Conservation (phyloP, 2,113 vertebrate genomes). For the Anolis sagrei region DNA sequence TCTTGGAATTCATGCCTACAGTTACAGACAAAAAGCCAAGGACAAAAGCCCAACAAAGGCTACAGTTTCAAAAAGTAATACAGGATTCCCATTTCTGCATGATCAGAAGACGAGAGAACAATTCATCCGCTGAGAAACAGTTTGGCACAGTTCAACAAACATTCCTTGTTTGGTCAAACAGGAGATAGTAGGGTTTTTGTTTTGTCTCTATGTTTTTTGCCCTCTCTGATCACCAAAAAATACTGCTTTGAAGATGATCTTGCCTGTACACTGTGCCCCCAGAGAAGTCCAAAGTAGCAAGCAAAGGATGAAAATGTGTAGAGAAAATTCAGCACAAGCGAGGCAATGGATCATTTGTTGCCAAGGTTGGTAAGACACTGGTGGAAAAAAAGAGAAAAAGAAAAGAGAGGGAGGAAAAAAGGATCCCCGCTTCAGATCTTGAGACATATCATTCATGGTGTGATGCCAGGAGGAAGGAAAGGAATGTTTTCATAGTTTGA, state of each 20-base stretch:
- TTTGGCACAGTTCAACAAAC: constrained; percentile 86
- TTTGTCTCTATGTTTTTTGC: constrained; percentile 62
- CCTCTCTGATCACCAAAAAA: constrained; percentile 81
- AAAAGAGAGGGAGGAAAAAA: constrained; percentile 58
- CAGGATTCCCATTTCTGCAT: constrained; percentile 75
- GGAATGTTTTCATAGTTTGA: constrained; percentile 99
- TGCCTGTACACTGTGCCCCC: constrained; percentile 78
- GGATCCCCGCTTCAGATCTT: constrained; percentile 83
- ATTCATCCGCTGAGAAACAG: constrained; percentile 78
- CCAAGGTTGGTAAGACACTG: constrained; percentile 86
- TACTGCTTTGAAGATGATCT: constrained; percentile 76
- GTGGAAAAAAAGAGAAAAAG: constrained; percentile 74
- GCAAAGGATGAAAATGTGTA: constrained; percentile 83
- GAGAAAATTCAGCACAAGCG: constrained; percentile 86
- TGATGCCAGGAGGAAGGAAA: constrained; percentile 98
- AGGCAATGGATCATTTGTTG: constrained; percentile 84
- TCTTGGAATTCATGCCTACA: constrained; percentile 71
- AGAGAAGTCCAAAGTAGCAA: constrained; percentile 81
- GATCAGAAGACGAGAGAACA: constrained; percentile 77
- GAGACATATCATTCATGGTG: constrained; percentile 90
- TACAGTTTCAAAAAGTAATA: constrained; percentile 72
- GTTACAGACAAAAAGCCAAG: constrained; percentile 70
- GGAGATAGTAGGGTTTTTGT: constrained; percentile 70
- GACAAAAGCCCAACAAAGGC: constrained; percentile 63
- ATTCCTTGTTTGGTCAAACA: constrained; percentile 81